Base-by-base conservation (phyloP, 2,888 invertebrate genomes). In the Oasisia sp. region DNA sequence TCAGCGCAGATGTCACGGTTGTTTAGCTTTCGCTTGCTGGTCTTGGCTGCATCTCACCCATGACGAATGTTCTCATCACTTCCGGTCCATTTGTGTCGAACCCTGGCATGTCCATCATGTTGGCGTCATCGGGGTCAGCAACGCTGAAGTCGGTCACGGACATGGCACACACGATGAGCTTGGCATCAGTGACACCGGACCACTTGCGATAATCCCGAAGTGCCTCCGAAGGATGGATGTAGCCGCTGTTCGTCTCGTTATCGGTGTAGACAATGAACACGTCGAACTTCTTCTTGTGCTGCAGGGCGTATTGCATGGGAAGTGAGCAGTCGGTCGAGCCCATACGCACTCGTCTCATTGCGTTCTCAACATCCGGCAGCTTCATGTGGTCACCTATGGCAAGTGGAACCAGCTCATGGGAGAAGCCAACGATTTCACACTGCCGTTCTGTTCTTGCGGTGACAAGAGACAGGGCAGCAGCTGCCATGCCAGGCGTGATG, bases 151-250 rank as follows among this genome's bases (percentile, higher is more conserved):
- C 38, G 4, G 38, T 2, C 38, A 38, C 38, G 38, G 38, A 38
- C 38, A 38, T 38, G 38, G 38, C 38, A 38, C 38, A 38, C 38
- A 38, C 38, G 4, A 38, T 38, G 38, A 38, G 38, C 4, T 38
- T 38, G 38, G 38, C 38, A 38, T 38, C 89, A 96, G 94, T 93
- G 50, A 94, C 94, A 0, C 94, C 97, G 93, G 97, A 95, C 91
- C 96, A 95, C 44, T 96, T 94, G 93, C 97, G 97, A 95, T 98
- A 98, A 91, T 97, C 96, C 92, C 97, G 95, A 92, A 98, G 96
- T 11, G 97, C 96, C 89, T 96, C 94, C 96, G 94, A 97, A 95
- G 94, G 97, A 96, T 96, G 97, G 95, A 96, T 96, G 96, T 12
- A 94, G 58, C 45, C 94, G 98, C 97, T 92, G 98, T 97, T 96